Evolutionary conservation across 2,888 invertebrate genomes (phyloP), one percentile per base, ranked within the genome.

Genomic region (Smittia sp.): DNA sequence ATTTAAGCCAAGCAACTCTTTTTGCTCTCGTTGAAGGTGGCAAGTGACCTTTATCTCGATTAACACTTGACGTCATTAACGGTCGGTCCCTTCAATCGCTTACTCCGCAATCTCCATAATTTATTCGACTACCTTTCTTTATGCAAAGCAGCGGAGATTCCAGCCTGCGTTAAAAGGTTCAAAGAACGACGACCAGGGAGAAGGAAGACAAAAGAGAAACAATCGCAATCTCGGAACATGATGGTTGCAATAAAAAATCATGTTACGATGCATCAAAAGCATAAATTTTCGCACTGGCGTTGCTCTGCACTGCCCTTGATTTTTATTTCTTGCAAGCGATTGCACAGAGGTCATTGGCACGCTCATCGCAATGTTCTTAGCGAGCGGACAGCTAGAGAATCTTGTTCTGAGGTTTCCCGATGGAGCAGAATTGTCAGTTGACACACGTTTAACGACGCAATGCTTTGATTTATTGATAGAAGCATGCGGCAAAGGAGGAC

Each of bases 261-360:
- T 58, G 22, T 58, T 58, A 18, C 58, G 58, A 20, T 58, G 58
- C 20, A 22, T 22, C 18, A 20, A 22, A 18, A 58, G 22, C 58
- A 58, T 58, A 58, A 58, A n/a, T 58, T 58, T 58, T 18, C 58
- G 58, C 18, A 58, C 18, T 18, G 58, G 20, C 18, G 22, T 58
- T 58, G 58, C 22, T 58, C 32, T 3, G 18, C 9, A 1, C 9
- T 58, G 58, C 58, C 58, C 58, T 58, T 58, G 58, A 58, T 20
- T 58, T 20, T 20, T 15, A 58, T 18, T 58, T 58, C 18, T 58
- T 58, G 18, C 4, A 15, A 52, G n/a, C 52, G 15, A 4, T 13
- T 52, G 15, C 6, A 22, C n/a, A 18, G 58, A n/a, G 58, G 58
- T 58, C 58, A 58, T 58, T 58, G 58, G 20, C 58, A 20, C 58